Evolutionary conservation across 2,797 vertebrate genomes (phyloP).

Genomic region (Rhinogobio ventralis): DNA sequence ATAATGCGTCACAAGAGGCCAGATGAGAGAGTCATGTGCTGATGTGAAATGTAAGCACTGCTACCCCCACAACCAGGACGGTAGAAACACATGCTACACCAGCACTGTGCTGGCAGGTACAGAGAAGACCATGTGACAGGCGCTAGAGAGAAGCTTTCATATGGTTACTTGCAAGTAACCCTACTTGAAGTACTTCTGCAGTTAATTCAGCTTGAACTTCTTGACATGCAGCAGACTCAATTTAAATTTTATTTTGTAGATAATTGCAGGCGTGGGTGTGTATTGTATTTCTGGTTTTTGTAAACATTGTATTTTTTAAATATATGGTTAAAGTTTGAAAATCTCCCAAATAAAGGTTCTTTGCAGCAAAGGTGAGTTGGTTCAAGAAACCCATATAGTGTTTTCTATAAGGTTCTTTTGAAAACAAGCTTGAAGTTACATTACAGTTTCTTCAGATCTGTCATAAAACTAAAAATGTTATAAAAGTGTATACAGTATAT

Average conservation of each 20-base stretch:
- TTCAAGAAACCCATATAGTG: neutral
- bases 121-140: neutral
- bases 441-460: neutral
- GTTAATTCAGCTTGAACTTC: neutral
- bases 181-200: neutral
- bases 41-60: constrained; percentile 65
- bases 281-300: neutral
- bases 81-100: constrained; percentile 45
- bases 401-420: neutral
- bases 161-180: neutral
- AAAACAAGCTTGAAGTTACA: neutral
- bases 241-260: neutral
- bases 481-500: too few relatives aligned
- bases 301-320: neutral
- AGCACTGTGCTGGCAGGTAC: constrained; percentile 24
- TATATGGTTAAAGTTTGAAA: neutral
- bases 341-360: neutral
- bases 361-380: neutral
- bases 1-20: constrained; percentile 68
- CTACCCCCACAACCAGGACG: constrained; percentile 29
- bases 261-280: neutral
- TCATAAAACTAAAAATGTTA: too few relatives aligned
- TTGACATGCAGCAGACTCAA: neutral
- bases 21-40: constrained; percentile 67
- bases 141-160: neutral